Evolutionary conservation across 2,797 vertebrate genomes (phyloP).

Genomic region (Muraenolepis orangiensis): DNA sequence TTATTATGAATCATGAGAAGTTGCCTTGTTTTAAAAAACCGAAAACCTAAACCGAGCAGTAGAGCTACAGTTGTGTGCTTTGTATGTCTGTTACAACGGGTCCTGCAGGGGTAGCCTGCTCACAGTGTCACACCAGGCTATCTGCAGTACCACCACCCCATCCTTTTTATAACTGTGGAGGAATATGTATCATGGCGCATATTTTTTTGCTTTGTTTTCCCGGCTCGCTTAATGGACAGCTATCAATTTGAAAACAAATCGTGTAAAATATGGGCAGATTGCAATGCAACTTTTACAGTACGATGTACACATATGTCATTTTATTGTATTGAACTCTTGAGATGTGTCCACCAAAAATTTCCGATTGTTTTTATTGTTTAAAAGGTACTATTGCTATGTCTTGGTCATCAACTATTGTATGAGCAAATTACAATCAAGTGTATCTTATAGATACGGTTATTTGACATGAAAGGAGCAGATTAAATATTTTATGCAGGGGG

Average conservation of each 20-base stretch:
- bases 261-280: constrained; percentile 90
- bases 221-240: constrained; percentile 81
- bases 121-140: constrained; percentile 35
- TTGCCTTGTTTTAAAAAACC: constrained; percentile 80
- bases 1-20: constrained; percentile 74
- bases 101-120: constrained; percentile 66
- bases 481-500: constrained; percentile 90
- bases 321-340: constrained; percentile 80
- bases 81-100: constrained; percentile 67
- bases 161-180: constrained; percentile 50
- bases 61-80: constrained; percentile 64
- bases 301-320: constrained; percentile 84
- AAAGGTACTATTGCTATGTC: constrained; percentile 94
- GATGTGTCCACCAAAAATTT: constrained; percentile 80
- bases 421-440: constrained; percentile 89
- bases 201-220: constrained; percentile 81
- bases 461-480: constrained; percentile 87
- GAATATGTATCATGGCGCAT: constrained; percentile 67
- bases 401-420: constrained; percentile 76
- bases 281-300: constrained; percentile 92
- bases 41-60: constrained; percentile 27
- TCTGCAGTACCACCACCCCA: constrained; percentile 77
- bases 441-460: constrained; percentile 99
- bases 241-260: constrained; percentile 72
- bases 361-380: constrained; percentile 85